Percentiles rank a stretch among this genome's conserved stretches.
Evolutionary conservation across 2,113 vertebrate species (phyloP).

Genomic region (Stomatorhinus ivindoensis): DNA sequence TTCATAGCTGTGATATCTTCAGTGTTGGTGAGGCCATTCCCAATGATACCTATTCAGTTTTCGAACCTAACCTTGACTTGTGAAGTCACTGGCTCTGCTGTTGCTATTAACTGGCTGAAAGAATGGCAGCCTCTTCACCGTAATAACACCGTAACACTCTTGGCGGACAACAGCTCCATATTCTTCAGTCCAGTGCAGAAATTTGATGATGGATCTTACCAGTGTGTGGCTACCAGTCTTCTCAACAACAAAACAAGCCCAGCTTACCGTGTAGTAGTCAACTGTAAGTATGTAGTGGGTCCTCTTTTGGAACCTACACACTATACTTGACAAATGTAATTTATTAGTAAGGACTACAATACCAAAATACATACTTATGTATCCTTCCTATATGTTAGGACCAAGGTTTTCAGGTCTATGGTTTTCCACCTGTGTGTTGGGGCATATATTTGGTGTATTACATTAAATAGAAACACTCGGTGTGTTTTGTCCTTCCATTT

Average conservation of each 20-base stretch:
- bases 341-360: background rate
- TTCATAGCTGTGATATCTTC: conserved; percentile 30
- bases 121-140: conserved; percentile 16
- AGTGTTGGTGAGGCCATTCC: background rate
- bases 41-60: conserved; percentile 23
- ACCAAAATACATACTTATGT: background rate
- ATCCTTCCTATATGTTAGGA: background rate
- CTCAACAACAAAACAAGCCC: conserved; percentile 28
- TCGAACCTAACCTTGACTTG: conserved; percentile 31
- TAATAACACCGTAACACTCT: background rate
- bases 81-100: conserved; percentile 19
- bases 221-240: conserved; percentile 45
- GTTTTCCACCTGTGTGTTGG: background rate
- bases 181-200: conserved; percentile 22
- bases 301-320: background rate
- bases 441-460: background rate
- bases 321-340: background rate
- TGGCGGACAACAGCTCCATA: background rate
- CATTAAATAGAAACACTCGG: background rate
- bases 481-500: background rate
- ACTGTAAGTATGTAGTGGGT: conserved; percentile 50
- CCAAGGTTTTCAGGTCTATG: background rate
- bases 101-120: conserved; percentile 25
- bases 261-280: conserved; percentile 36
- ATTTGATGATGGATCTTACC: conserved; percentile 40